Evolutionary conservation across 2,888 invertebrate species (phyloP).

Genomic region (Gisinianus flammeolus): DNA sequence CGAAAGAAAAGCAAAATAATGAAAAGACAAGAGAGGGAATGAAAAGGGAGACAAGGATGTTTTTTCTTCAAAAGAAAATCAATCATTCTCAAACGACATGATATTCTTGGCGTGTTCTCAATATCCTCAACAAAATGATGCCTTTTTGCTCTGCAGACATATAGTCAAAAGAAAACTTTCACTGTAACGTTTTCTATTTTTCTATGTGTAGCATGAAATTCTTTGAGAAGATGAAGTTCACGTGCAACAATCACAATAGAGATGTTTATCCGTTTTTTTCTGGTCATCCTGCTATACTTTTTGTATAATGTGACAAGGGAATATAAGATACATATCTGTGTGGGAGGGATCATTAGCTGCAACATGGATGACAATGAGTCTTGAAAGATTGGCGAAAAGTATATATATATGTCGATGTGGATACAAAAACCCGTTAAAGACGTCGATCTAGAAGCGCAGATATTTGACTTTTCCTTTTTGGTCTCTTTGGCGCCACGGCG

Average conservation of each 20-base stretch:
- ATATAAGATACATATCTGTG: too few species aligned
- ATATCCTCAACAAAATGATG: neutral
- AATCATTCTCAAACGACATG: slow-evolving; percentile 10
- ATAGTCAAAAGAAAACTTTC: neutral
- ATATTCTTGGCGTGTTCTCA: slow-evolving; percentile 16
- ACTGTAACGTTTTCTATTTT: neutral
- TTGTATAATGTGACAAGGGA: neutral
- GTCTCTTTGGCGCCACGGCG: too few species aligned
- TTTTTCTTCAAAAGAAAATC: slow-evolving; percentile 13
- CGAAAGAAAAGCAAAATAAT: neutral
- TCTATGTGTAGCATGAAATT: neutral
- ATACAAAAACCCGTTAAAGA: too few species aligned
- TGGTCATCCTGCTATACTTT: neutral
- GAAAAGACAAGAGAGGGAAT: neutral
- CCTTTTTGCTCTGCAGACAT: neutral
- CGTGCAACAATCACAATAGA: neutral
- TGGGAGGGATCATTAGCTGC: neutral
- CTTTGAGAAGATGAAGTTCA: neutral
- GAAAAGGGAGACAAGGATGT: neutral
- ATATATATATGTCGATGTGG: neutral
- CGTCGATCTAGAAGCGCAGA: neutral
- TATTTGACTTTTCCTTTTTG: neutral
- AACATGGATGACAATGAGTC: neutral
- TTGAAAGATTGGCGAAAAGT: neutral
- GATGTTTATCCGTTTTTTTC: neutral